Conservation (phyloP, 2,888 invertebrate genomes). For the Monoplex corrugatus region DNA sequence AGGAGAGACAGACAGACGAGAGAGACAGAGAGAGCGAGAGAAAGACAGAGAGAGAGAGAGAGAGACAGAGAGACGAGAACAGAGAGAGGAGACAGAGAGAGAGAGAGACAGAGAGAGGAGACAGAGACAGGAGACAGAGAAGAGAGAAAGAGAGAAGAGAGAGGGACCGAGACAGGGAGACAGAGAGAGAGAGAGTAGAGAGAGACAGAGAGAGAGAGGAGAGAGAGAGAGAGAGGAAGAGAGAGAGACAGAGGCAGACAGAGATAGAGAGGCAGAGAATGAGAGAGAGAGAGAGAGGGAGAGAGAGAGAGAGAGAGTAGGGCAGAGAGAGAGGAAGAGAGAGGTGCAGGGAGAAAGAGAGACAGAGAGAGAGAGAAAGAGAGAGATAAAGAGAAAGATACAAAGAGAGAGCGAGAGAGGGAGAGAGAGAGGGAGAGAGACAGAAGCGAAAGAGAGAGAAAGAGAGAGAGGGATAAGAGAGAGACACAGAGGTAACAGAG, state of each 20-base stretch:
- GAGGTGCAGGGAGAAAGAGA: neutral
- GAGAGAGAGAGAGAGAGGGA: neutral
- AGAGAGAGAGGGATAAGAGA: too few species aligned
- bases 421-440: constrained; percentile 2
- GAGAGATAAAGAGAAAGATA: neutral
- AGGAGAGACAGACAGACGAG: too few species aligned
- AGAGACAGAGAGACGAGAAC: too few species aligned
- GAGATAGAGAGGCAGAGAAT: neutral
- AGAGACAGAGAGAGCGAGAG: too few species aligned
- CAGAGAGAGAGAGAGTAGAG: neutral
- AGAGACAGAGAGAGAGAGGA: neutral
- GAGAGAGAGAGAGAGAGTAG: neutral
- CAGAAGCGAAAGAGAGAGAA: neutral
- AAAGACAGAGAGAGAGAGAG: too few species aligned
- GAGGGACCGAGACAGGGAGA: too few species aligned
- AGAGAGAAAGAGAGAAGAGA: too few species aligned
- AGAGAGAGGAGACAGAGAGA: too few species aligned
- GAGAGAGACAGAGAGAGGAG: too few species aligned
- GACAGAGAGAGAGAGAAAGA: neutral
- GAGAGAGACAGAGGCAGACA: neutral
- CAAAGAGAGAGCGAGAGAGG: neutral
- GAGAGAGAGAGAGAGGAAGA: neutral
- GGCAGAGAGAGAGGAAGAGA: too few species aligned
- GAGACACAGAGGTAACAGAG: too few species aligned
- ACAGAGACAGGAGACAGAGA: too few species aligned